phyloP scores from a whole-genome alignment of 2,888 invertebrate genomes.

The Amphipyra berbera region DNA sequence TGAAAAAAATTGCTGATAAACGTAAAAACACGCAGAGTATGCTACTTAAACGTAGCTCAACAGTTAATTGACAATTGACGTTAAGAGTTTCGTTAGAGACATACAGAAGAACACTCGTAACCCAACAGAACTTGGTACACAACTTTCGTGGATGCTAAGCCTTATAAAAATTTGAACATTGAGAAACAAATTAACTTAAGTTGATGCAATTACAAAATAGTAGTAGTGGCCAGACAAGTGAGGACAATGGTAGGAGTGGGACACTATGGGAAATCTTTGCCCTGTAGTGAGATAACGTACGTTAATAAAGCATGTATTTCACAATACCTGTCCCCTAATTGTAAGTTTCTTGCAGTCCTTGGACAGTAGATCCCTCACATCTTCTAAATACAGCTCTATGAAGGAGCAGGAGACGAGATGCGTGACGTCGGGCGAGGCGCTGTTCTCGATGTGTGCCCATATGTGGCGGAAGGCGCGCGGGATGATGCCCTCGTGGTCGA shows the following conservation, averaged over 20 bases:
- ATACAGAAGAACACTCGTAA: too few relatives aligned
- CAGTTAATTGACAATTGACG: neutral
- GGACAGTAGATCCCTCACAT: conserved; percentile 92
- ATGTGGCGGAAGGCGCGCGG: conserved; percentile 99
- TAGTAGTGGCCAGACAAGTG: too few relatives aligned
- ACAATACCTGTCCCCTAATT: conserved; percentile 84
- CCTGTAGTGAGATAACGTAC: neutral
- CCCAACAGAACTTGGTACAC: too few relatives aligned
- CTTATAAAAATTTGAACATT: too few relatives aligned
- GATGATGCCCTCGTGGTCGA: conserved; percentile 94
- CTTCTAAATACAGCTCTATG: conserved; percentile 98
- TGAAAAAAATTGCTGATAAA: conserved; percentile 4
- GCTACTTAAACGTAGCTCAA: neutral
- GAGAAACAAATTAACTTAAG: too few relatives aligned
- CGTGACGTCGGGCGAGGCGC: conserved; percentile 96
- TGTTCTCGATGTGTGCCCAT: conserved; percentile 96
- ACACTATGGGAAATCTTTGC: too few relatives aligned
- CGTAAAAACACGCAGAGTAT: conserved; percentile 2
- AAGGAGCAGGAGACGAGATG: conserved; percentile 99
- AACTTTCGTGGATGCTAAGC: too few relatives aligned
- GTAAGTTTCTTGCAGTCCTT: conserved; percentile 95
- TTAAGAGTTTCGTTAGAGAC: too few relatives aligned
- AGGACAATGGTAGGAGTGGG: too few relatives aligned
- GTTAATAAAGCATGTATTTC: neutral
- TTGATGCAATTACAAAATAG: too few relatives aligned